Evolutionary conservation across 2,113 vertebrate genomes (phyloP), one percentile per base, ranked within the genome.

Genomic region (Aix galericulata): DNA sequence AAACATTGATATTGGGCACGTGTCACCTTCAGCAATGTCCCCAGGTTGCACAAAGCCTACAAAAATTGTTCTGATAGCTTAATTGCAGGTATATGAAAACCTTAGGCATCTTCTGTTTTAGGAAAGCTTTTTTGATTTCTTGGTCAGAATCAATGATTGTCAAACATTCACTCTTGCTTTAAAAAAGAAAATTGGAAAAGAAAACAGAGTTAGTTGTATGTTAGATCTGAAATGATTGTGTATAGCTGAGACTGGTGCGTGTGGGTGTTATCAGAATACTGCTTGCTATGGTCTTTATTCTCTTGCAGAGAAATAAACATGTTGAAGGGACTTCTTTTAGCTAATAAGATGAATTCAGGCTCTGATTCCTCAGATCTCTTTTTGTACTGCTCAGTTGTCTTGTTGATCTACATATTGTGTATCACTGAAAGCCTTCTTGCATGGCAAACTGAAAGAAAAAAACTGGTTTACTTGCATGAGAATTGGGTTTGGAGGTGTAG

Each of bases 1-100:
- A 15, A 1, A 2, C 8, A 3, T 18, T 56, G 8, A 6, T 60
- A 48, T 1, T 48, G 31, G 0, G 8, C 23, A 7, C 3, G 18
- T 6, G 16, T 46, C 2, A 13, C 22, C 11, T 86, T 68, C 29
- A 85, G 38, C 17, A 87, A 15, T 69, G 68, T 42, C 21, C 14
- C 6, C 31, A 29, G 2, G 13, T 77, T 90, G n/a, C 34, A 44
- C 22, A 40, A 81, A 81, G 46, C 31, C 31, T 77, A 8, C 8
- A 17, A 34, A 25, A 79, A 62, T 25, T 63, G 4, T 91, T 79
- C 17, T 38, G 4, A 4, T 26, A 88, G 29, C 44, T 80, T 90
- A 36, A 40, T 27, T 66, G 18, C 53, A 86, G 23, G 12, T 80
- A 14, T 0, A 0, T n/a, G 40, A 66, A 71, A 85, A 62, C 53